Base-by-base conservation (phyloP, 2,888 invertebrate species). In the Drosophila paramelanica region DNA sequence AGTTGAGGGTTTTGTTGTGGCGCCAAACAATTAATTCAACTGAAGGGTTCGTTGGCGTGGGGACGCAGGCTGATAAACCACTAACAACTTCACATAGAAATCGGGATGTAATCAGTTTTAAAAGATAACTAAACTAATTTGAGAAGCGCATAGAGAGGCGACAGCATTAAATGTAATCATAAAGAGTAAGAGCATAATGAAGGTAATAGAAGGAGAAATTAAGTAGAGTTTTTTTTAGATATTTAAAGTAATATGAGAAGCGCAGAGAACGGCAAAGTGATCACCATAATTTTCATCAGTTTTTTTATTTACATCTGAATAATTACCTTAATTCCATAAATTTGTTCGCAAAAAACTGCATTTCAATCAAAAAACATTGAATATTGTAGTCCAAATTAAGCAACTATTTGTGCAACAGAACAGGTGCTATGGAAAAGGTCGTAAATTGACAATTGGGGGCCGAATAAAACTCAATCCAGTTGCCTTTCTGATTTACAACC, bases 401-500 rank as follows among this genome's bases (percentile, higher is more conserved):
- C 31, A 41, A 17, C 14, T 14, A 45, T 45, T 45, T 36, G 14
- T 13, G 8, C 25, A 45, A 31, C 31, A 31, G 10, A 10, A 31
- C 31, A 31, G 2, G 10, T 10, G 31, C 31, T 10, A 31, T 38
- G 25, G 38, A 27, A 42, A 33, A 51, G 41, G 41, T 31, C 52
- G 53, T 55, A 76, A 76, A 1, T 5, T 50, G 33, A n/a, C 65
- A 50, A 53, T 25, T 38, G 43, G 49, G 8, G 36, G 31, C 50
- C 58, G 39, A 62, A 51, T 43, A 38, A n/a, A 60, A 50, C 17
- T 43, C 47, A 50, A 55, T 60, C 20, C 50, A 41, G 57, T 73
- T 72, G 60, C 53, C 57, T 25, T 13, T 39, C 47, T 81, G 78
- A 84, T 86, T 84, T 88, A 84, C 65, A 68, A 78, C 83, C 87